Evolutionary conservation across 2,113 vertebrate genomes (phyloP).

Genomic region (Brachirus orientalis): DNA sequence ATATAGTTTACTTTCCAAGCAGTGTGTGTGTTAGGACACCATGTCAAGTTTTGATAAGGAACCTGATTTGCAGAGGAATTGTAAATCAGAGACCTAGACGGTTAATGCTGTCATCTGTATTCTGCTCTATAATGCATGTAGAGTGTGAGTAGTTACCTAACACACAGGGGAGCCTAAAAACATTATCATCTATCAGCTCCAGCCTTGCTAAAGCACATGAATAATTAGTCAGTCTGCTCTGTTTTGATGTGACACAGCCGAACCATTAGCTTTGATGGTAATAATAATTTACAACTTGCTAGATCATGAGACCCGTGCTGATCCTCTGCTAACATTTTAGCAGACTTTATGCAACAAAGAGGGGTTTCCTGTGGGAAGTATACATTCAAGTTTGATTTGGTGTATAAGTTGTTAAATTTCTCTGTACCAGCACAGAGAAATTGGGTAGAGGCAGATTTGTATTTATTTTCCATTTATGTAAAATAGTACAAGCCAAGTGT

Average conservation of each 20-base stretch:
- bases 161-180: constrained; percentile 49
- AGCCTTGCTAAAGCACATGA: constrained; percentile 49
- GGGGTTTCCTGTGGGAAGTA: constrained; percentile 7
- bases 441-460: too few relatives aligned
- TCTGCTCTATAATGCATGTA: constrained; percentile 32
- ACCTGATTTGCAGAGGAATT: constrained; percentile 34
- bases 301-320: constrained; percentile 24
- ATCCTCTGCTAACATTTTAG: constrained; percentile 23
- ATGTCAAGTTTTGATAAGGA: constrained; percentile 14
- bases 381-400: constrained; percentile 4
- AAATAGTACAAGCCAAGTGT: neutral
- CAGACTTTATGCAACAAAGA: constrained; percentile 15
- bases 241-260: constrained; percentile 53
- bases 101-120: constrained; percentile 57
- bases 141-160: constrained; percentile 38
- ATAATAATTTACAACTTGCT: constrained; percentile 27
- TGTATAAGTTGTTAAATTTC: neutral
- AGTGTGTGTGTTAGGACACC: neutral
- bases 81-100: constrained; percentile 14
- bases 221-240: constrained; percentile 56
- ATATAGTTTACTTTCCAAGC: constrained; percentile 1
- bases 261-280: constrained; percentile 50
- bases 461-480: neutral
- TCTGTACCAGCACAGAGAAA: neutral
- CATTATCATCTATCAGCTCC: constrained; percentile 68